Evolutionary conservation across 2,888 invertebrate genomes (phyloP).

Genomic region (Tinea pellionella): DNA sequence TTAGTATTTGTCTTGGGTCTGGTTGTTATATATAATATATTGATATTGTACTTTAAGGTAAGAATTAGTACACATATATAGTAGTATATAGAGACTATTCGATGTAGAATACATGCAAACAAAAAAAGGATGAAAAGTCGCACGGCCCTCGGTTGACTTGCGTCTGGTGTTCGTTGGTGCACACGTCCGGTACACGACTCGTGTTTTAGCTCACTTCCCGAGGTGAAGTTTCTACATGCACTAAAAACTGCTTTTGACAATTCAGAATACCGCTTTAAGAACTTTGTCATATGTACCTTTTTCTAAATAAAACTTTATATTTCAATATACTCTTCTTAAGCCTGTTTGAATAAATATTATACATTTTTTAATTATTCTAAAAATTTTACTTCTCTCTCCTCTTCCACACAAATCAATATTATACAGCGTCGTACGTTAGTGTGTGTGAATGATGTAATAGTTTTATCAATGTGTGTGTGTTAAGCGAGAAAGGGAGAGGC

Average conservation of each 20-base stretch:
- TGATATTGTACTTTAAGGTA: no score
- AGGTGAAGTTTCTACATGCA: neutral
- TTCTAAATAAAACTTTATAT: no score
- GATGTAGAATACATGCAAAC: neutral
- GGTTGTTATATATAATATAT: no score
- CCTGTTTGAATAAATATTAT: no score
- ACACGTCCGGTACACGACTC: neutral
- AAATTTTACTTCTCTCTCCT: no score
- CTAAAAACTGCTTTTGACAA: neutral
- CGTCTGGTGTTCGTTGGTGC: neutral
- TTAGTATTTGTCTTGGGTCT: no score
- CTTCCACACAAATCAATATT: neutral
- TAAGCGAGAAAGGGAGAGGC: neutral
- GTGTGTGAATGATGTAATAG: neutral
- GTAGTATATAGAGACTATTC: no score
- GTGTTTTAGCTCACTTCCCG: slow-evolving; percentile 5
- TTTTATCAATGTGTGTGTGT: neutral
- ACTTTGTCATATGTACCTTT: no score
- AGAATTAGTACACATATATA: no score
- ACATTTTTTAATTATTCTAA: no score
- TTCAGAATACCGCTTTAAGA: no score
- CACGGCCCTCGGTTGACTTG: neutral
- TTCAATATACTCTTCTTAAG: no score
- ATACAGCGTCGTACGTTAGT: neutral
- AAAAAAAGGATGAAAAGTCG: neutral